These are phyloP conservation scores for Drosophila dunni DNA, from an alignment of 1,140 invertebrate genomes.

Conservation along the genomic window DNA sequence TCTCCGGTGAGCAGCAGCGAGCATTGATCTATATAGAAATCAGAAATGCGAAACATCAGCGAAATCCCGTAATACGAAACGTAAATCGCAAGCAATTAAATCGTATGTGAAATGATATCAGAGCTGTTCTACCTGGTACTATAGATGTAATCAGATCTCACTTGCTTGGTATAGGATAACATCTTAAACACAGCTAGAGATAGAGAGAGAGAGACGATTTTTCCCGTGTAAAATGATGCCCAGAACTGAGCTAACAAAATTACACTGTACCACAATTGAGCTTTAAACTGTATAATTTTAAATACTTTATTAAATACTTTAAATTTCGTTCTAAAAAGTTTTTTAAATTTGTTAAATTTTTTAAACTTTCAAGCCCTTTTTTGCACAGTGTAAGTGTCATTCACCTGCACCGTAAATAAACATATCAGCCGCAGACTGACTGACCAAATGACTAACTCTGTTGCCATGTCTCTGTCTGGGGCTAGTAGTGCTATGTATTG, in stretches of 20 bases:
- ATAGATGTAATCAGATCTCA: constrained; percentile 15
- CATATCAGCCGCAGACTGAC: constrained; percentile 18
- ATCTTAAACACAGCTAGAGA: not conserved
- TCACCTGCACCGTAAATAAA: constrained; percentile 32
- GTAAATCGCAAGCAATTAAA: constrained; percentile 4
- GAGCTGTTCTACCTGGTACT: constrained; percentile 8
- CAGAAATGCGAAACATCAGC: constrained; percentile 50
- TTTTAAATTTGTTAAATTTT: not conserved
- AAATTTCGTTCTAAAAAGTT: too few relatives aligned
- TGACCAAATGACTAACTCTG: constrained; percentile 14
- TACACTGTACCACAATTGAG: not conserved
- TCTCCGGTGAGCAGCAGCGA: constrained; percentile 14
- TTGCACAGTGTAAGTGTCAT: constrained; percentile 34
- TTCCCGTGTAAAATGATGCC: constrained; percentile 1
- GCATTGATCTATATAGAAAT: constrained; percentile 46
- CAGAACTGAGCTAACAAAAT: not conserved
- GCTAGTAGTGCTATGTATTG: not conserved
- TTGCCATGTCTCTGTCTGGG: constrained; percentile 3
- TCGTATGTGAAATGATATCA: constrained; percentile 11
- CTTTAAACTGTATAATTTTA: too few relatives aligned
- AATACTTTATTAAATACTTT: too few relatives aligned
- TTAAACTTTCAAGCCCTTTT: not conserved
- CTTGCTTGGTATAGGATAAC: constrained; percentile 5
- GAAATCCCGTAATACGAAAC: constrained; percentile 21
- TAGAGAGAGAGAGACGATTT: not conserved